A percentile compares a stretch with the other conserved stretches of the same genome.
These are phyloP conservation scores for Oncorhynchus clarkii DNA, from an alignment of 2,113 vertebrate genomes.

Conservation along the genomic window DNA sequence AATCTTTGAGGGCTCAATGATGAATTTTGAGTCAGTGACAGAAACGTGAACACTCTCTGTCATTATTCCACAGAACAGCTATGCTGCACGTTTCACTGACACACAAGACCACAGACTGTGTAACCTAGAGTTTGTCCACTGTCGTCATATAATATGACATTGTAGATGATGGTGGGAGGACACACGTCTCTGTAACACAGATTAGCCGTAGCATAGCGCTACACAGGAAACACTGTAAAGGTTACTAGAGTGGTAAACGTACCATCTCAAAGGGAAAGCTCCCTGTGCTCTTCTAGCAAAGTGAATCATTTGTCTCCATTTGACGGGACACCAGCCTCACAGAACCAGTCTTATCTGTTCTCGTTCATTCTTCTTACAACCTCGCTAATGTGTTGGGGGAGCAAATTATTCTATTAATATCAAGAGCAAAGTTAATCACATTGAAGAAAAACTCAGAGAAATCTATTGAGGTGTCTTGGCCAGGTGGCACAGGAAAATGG, in stretches of 20 bases:
- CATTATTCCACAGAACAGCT: not conserved
- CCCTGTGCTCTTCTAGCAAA: not conserved
- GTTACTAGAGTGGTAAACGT: not conserved
- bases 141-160: not conserved
- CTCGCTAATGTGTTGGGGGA: conserved; percentile 10
- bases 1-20: not conserved
- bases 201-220: too few relatives aligned
- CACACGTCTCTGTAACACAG: too few relatives aligned
- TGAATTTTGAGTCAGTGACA: not conserved
- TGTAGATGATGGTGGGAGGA: not conserved
- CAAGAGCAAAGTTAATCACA: conserved; percentile 41
- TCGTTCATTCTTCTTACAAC: not conserved
- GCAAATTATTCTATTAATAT: conserved; percentile 42
- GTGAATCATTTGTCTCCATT: conserved; percentile 50
- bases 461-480: conserved; percentile 20
- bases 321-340: conserved; percentile 28
- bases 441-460: conserved; percentile 18
- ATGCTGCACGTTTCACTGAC: not conserved
- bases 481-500: conserved; percentile 34
- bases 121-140: not conserved
- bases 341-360: not conserved
- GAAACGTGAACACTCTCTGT: not conserved
- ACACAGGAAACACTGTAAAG: not conserved
- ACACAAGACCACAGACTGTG: not conserved
- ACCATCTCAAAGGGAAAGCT: not conserved